Base-by-base conservation (phyloP, 2,888 invertebrate species). In the Caenorhabditis panamensis region DNA sequence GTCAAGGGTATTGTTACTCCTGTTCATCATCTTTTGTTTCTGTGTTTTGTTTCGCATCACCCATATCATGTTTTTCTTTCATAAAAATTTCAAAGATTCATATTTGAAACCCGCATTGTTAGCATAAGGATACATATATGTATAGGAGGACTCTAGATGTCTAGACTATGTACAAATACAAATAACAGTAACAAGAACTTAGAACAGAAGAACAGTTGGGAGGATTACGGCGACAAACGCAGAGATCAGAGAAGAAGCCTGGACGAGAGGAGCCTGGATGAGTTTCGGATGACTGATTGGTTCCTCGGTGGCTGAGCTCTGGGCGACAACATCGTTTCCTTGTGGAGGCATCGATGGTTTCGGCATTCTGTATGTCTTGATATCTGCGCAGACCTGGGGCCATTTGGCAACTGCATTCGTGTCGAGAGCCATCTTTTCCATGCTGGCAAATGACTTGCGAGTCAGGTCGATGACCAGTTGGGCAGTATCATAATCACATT, bases 401-500 rank as follows among this genome's bases (percentile, higher is more conserved):
- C 90, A 90, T 79, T 88, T 89, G 49, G 84, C 72, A 16, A 89
- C 88, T 6, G 88, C 88, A 37, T 89, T 89, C 6, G 89, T 89
- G 71, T 89, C 89, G 18, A 89, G 71, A 0, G 89, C 89, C 84
- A 90, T 84, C 53, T 84, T 86, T 56, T 89, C 85, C 88, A 89
- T 89, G 18, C 87, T 85, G 31, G 77, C 82, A 69, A 89, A 89
- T 2, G 88, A 88, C 37, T 49, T 68, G 18, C 82, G 69, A 0
- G 85, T 85, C 37, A 85, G 59, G 37, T 85, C 83, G 41, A 85
- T 82, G 9, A 89, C 89, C 20, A 89, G 71, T 44, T 89, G 82
- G 2, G 89, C 89, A 1, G 89, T 89, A 18, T 86, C 86, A 53
- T 83, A 86, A 63, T 83, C 87, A 69, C 89, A 89, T 28, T 82